phyloP scores from a whole-genome alignment of 1,140 invertebrate species.

The Danaus melanippus region DNA sequence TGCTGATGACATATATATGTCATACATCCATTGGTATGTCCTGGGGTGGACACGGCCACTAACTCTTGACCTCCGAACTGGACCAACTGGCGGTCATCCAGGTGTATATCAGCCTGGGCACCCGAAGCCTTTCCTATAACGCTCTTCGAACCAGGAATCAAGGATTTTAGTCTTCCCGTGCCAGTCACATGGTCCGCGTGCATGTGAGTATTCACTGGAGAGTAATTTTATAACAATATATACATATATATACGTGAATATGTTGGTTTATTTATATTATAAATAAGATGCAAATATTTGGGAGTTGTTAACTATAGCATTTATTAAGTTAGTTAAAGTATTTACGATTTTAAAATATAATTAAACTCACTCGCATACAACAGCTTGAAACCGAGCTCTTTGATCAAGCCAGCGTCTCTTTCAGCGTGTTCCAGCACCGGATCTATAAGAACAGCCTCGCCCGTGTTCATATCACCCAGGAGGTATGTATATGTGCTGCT shows the following conservation, averaged over 20 bases:
- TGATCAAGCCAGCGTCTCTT: constrained; percentile 83
- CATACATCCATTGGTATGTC: constrained; percentile 93
- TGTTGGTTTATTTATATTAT: too few species aligned
- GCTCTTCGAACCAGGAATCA: constrained; percentile 84
- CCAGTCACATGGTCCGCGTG: constrained; percentile 99
- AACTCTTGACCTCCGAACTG: constrained; percentile 82
- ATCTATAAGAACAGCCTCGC: constrained; percentile 95
- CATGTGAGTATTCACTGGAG: constrained; percentile 96
- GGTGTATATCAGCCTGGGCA: constrained; percentile 87
- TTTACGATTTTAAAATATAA: background rate
- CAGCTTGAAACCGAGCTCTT: constrained; percentile 88
- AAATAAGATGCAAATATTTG: too few species aligned
- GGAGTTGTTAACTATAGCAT: too few species aligned
- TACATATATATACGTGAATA: too few species aligned
- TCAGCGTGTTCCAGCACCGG: constrained; percentile 93
- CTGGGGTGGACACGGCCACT: constrained; percentile 88
- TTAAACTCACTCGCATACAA: constrained; percentile 86
- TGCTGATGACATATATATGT: constrained; percentile 75
- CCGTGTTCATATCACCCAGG: constrained; percentile 83
- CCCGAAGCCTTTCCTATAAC: constrained; percentile 88
- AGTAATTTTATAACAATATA: background rate
- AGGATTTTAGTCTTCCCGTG: constrained; percentile 88
- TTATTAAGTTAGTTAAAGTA: too few species aligned
- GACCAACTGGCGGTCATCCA: constrained; percentile 82
- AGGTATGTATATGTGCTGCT: constrained; percentile 98